Base-by-base conservation (phyloP, 2,888 invertebrate genomes). In the Idaea dimidiata region DNA sequence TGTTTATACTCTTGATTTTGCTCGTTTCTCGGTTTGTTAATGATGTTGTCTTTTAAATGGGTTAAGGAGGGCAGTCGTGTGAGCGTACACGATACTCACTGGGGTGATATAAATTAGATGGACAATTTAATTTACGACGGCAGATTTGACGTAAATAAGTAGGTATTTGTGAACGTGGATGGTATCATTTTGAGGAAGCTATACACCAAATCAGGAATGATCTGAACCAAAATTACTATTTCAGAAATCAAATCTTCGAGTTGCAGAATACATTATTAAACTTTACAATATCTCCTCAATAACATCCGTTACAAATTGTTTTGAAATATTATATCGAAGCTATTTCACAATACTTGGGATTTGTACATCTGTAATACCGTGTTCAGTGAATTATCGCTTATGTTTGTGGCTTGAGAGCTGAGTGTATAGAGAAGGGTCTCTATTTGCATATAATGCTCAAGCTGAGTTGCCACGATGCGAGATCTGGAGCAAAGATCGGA, bases 391-490 rank as follows among this genome's bases (percentile, higher is more conserved):
- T 66, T 81, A 79, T 81, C 85, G 86, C 85, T 83, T 69, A 70
- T 77, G 79, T 82, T 73, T 75, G 65, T 76, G 77, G 78, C 83
- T 83, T 83, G 76, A 68, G 76, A 72, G 80, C 74, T 76, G 76
- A 68, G 76, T 72, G 80, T 75, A 75, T 67, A 61, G 78, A 80
- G 83, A 84, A 79, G 69, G 80, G 81, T 73, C 71, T 76, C 69
- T 78, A 88, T 89, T 89, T 86, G 85, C 88, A 89, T 89, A 89
- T 88, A 89, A 89, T 86, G 84, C 83, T 73, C 76, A 80, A 80
- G 80, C 80, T 81, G 83, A 70, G 84, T 83, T 83, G 82, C 85
- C 86, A 87, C 87, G 86, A 86, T 70, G 78, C 72, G 63, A 88
- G 89, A 89, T 89, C 84, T 89, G 72, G 89, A 88, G 86, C 89